Percentiles rank a stretch among this genome's conserved stretches.
Evolutionary conservation across 2,797 vertebrate species (phyloP).

Genomic region (Leontocebus nigricollis): DNA sequence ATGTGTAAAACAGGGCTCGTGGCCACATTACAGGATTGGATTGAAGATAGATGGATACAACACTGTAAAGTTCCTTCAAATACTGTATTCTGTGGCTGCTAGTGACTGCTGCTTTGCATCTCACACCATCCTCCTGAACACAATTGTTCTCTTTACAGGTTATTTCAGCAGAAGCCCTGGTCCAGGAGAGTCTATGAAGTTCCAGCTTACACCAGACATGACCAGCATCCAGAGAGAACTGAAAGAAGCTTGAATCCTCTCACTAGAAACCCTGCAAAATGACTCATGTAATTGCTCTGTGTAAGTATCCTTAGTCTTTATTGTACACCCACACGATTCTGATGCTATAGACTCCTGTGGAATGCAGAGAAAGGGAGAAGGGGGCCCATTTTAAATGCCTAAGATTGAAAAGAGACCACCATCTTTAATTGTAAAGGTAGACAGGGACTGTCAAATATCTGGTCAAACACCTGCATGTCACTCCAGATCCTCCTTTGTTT

Average conservation of each 20-base stretch:
- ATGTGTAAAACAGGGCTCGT: not conserved
- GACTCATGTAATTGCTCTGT: conserved; percentile 59
- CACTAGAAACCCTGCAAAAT: conserved; percentile 55
- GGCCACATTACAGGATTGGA: not conserved
- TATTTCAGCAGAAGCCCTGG: not conserved
- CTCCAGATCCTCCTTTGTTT: not conserved
- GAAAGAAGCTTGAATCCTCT: conserved; percentile 27
- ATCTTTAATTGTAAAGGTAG: not conserved
- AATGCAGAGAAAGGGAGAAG: not conserved
- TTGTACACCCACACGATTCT: not conserved
- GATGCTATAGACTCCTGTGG: conserved; percentile 43
- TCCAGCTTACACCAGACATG: not conserved
- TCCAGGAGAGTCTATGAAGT: not conserved
- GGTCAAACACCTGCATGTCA: not conserved
- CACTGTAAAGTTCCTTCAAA: not conserved
- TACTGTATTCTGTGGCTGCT: not conserved
- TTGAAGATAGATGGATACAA: not conserved
- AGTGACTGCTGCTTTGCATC: not conserved
- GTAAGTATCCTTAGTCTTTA: conserved; percentile 45
- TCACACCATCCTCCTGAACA: not conserved
- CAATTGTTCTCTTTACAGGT: not conserved
- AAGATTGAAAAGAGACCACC: not conserved
- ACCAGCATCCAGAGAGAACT: not conserved
- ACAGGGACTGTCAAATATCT: not conserved
- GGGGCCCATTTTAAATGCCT: not conserved